These are phyloP conservation scores for Temnothorax nylanderi DNA, from an alignment of 1,140 invertebrate species.

Conservation along the genomic window DNA sequence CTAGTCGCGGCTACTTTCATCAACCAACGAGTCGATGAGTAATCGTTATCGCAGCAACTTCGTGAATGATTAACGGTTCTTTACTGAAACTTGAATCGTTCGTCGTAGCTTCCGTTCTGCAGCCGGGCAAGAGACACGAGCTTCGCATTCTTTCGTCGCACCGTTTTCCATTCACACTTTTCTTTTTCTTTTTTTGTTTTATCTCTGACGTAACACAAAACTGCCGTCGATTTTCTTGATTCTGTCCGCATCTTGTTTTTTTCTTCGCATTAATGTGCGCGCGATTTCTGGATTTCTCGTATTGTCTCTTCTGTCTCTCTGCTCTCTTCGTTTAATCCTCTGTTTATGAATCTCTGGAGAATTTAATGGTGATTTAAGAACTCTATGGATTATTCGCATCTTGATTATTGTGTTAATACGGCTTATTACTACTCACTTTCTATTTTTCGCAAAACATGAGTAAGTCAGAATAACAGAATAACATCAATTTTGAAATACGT, in stretches of 20 bases:
- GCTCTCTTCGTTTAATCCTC: constrained; percentile 66
- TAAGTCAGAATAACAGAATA: constrained; percentile 53
- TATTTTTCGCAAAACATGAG: constrained; percentile 12
- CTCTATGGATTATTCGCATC: constrained; percentile 35
- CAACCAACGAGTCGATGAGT: constrained; percentile 5
- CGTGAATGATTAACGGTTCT: constrained; percentile 45
- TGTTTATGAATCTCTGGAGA: constrained; percentile 24
- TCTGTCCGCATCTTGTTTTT: constrained; percentile 40
- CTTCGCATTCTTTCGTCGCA: constrained; percentile 80
- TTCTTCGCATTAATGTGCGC: constrained; percentile 58
- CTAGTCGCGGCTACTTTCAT: background rate
- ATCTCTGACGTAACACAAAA: constrained; percentile 42
- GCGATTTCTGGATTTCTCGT: constrained; percentile 58
- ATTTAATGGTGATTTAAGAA: constrained; percentile 47
- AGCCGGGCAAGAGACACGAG: constrained; percentile 74
- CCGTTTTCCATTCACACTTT: constrained; percentile 67
- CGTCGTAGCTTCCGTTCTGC: constrained; percentile 23
- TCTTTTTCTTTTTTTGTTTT: constrained; percentile 55
- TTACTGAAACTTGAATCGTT: constrained; percentile 43
- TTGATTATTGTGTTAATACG: constrained; percentile 54
- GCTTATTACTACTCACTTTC: constrained; percentile 40
- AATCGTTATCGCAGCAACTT: constrained; percentile 55
- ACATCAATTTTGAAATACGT: constrained; percentile 31
- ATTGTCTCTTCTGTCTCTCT: constrained; percentile 39
- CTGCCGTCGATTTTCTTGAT: constrained; percentile 33